Evolutionary conservation across 2,888 invertebrate genomes (phyloP).

Genomic region (Orchesellides sinensis): DNA sequence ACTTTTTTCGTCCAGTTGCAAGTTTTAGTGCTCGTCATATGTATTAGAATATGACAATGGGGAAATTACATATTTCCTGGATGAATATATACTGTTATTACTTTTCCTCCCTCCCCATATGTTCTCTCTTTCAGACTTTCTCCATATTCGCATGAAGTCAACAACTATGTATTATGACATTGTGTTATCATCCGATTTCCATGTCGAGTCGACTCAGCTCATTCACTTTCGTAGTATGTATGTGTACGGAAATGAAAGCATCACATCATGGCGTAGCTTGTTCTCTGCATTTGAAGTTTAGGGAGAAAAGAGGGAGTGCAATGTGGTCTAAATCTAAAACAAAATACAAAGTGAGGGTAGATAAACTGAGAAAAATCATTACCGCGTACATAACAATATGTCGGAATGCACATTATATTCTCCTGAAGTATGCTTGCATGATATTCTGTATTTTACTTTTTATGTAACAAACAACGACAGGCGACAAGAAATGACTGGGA

Average conservation of each 20-base stretch:
- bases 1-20: too few species aligned
- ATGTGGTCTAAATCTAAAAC: background rate
- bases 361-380: slow-evolving; percentile 12
- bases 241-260: slow-evolving; percentile 13
- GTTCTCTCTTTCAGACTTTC: slow-evolving; percentile 18
- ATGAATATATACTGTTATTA: slow-evolving; percentile 27
- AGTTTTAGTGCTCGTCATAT: background rate
- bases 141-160: slow-evolving; percentile 42
- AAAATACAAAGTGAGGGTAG: slow-evolving; percentile 20
- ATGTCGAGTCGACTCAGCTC: slow-evolving; percentile 11
- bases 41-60: slow-evolving; percentile 41
- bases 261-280: background rate
- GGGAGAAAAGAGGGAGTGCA: background rate
- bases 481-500: background rate
- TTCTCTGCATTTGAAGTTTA: too few species aligned
- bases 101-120: slow-evolving; percentile 14
- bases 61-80: slow-evolving; percentile 51
- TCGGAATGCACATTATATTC: background rate
- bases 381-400: background rate
- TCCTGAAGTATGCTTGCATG: slow-evolving; percentile 14
- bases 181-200: slow-evolving; percentile 6
- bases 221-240: slow-evolving; percentile 12
- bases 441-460: slow-evolving; percentile 14
- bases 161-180: slow-evolving; percentile 26
- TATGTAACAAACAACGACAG: slow-evolving; percentile 13